Conservation (phyloP, 2,113 vertebrate genomes). For the Microtus montanus region DNA sequence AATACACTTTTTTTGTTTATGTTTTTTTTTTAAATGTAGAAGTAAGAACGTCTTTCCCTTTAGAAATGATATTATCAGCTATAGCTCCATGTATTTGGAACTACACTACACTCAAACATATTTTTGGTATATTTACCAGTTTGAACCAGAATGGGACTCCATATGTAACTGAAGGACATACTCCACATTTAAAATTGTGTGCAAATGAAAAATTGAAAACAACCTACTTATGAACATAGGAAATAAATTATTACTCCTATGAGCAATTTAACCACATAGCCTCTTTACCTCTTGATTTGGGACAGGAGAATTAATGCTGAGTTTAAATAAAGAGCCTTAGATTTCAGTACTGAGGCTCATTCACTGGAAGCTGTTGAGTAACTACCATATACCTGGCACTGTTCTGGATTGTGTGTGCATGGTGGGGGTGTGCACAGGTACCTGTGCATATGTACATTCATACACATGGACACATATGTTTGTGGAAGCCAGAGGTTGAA, state of each 20-base stretch:
- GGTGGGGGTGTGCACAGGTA: not conserved
- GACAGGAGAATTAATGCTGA: not conserved
- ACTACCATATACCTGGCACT: not conserved
- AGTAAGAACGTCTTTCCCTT: slow-evolving; percentile 5
- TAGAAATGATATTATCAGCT: slow-evolving; percentile 33
- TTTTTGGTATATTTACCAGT: not conserved
- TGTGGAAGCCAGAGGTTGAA: not conserved
- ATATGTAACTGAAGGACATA: slow-evolving; percentile 34
- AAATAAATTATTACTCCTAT: slow-evolving; percentile 5
- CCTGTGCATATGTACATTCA: not conserved
- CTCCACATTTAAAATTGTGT: not conserved
- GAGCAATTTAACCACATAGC: not conserved
- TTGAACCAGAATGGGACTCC: slow-evolving; percentile 18
- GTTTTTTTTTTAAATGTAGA: not conserved
- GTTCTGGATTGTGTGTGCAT: not conserved
- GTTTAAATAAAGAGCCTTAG: slow-evolving; percentile 2
- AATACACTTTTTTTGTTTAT: not conserved
- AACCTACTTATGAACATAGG: slow-evolving; percentile 6
- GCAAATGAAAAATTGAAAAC: slow-evolving; percentile 46
- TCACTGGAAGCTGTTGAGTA: not conserved
- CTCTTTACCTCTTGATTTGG: slow-evolving; percentile 26
- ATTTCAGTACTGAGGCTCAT: not conserved
- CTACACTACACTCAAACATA: not conserved
- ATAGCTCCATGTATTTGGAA: not conserved
- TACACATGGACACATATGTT: not conserved